These are phyloP conservation scores for Macrotrachela quadricornifera DNA, from an alignment of 1,140 invertebrate genomes.

Conservation along the genomic window DNA sequence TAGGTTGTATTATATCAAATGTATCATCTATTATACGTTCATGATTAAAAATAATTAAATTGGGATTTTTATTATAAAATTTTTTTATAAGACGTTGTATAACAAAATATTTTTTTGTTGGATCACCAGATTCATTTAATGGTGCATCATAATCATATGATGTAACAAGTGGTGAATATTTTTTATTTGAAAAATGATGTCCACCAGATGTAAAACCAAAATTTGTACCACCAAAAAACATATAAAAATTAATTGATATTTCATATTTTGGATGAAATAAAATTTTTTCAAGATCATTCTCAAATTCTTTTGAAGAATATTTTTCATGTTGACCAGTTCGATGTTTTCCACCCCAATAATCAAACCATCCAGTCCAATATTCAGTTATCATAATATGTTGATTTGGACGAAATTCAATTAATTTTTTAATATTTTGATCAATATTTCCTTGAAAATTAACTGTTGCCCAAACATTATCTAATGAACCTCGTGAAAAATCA, in stretches of 20 bases:
- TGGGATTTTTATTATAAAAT: no score
- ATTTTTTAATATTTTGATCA: conserved; percentile 15
- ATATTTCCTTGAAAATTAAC: conserved; percentile 21
- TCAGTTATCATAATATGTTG: conserved; percentile 51
- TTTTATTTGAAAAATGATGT: background rate
- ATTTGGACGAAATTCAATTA: conserved; percentile 22
- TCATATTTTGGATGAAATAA: conserved; percentile 40
- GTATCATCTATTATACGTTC: no score
- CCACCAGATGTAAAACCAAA: conserved; percentile 31
- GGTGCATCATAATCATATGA: conserved; percentile 71
- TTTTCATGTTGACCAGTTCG: conserved; percentile 20
- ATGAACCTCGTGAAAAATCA: background rate
- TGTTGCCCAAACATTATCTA: conserved; percentile 15
- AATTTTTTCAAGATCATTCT: conserved; percentile 37
- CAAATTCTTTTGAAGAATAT: conserved; percentile 18
- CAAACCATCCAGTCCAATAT: conserved; percentile 63
- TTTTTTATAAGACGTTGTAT: conserved; percentile 35
- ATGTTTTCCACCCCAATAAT: conserved; percentile 54
- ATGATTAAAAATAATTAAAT: no score
- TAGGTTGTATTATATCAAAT: no score
- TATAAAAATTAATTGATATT: conserved; percentile 50
- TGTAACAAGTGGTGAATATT: conserved; percentile 41
- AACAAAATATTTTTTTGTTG: conserved; percentile 47
- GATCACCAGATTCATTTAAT: conserved; percentile 47
- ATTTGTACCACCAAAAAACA: conserved; percentile 31